These are phyloP conservation scores for Phalacrocorax pelagicus DNA, from an alignment of 2,113 vertebrate species.

Conservation along the genomic window DNA sequence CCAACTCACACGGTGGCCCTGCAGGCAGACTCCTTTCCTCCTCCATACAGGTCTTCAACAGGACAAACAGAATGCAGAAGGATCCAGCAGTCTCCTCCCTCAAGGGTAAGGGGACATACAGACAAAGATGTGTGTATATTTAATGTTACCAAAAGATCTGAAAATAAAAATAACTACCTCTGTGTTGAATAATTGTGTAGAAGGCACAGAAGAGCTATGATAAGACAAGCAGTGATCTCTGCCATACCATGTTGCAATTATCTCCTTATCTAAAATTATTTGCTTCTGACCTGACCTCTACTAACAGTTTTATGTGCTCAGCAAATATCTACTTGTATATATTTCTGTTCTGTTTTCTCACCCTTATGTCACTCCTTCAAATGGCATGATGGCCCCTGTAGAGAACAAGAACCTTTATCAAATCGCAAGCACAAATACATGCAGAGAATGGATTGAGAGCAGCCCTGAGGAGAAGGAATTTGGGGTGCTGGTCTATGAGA, in stretches of 20 bases:
- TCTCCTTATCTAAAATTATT: not conserved
- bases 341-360: too few relatives aligned
- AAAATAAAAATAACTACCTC: not conserved
- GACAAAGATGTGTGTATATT: not conserved
- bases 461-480: too few relatives aligned
- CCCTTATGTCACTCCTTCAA: too few relatives aligned
- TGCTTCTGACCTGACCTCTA: too few relatives aligned
- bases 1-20: accelerated
- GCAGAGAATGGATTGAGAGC: too few relatives aligned
- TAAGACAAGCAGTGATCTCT: not conserved
- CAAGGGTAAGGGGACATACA: not conserved
- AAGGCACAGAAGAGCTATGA: not conserved
- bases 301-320: too few relatives aligned
- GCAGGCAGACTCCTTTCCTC: not conserved
- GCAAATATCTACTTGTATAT: too few relatives aligned
- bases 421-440: too few relatives aligned
- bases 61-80: not conserved
- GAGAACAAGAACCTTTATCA: too few relatives aligned
- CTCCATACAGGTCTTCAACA: not conserved
- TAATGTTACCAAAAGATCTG: not conserved
- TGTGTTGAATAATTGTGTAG: not conserved
- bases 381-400: too few relatives aligned
- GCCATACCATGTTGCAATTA: not conserved
- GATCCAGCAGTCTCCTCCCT: not conserved
- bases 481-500: too few relatives aligned